Evolutionary conservation across 2,888 invertebrate species (phyloP), one percentile per base, ranked within the genome.

Genomic region (Phytoseiulus persimilis): DNA sequence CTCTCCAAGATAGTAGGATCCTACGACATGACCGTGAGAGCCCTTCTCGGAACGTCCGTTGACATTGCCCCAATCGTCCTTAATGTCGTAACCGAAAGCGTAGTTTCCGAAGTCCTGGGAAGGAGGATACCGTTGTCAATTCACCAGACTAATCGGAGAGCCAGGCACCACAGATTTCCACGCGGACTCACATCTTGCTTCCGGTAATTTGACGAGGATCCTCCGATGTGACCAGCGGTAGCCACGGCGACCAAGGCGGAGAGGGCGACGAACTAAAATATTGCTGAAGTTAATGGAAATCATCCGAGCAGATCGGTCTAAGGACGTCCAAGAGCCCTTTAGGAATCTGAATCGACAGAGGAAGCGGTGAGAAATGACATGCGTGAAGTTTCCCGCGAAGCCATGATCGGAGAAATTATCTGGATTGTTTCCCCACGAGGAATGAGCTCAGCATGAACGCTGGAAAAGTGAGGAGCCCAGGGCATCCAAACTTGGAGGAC

Each of bases 1-100:
- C 87, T 87, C 87, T 33, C 87, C 87, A 23, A 87, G 87, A n/a
- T 87, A 87, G 87, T 87, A 87, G 28, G 87, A 87, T 87, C 87
- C 87, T 5, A 87, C 87, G 23, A 87, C 87, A 23, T 87, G 87
- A 11, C 87, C 87, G 39, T 87, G 33, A 31, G 87, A 87, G 87
- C 87, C 87, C 33, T 87, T 87, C 33, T 87, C 87, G 32, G 87
- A 32, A 32, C 87, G 87, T 33, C 87, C 87, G 87, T 87, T 87
- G 32, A 87, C 87, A 14, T 87, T 87, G 32, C 87, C 87, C 87
- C 87, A 87, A 39, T 87, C 87, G 87, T 87, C 87, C 87, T 87
- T 87, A n/a, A 87, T 87, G 87, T 87, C 87, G 32, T 87, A 87
- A 23, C 87, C 87, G 33, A 87, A 87, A 23, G 87, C 87, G 87